Conservation (phyloP, 2,113 vertebrate species). For the Lepidothrix coronata region DNA sequence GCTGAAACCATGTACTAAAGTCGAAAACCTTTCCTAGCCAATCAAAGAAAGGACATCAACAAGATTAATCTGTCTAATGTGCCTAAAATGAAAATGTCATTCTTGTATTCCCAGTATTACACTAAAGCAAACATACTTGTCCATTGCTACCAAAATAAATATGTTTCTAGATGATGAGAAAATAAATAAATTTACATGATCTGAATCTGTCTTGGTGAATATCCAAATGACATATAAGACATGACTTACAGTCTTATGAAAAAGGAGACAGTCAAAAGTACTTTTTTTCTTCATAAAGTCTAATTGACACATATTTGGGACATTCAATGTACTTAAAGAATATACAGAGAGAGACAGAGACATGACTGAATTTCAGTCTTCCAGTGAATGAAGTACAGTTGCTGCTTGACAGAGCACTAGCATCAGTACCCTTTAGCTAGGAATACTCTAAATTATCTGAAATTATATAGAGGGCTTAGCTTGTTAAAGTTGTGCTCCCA, state of each 20-base stretch:
- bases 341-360: background rate
- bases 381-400: background rate
- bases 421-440: background rate
- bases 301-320: background rate
- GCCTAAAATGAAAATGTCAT: background rate
- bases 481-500: background rate
- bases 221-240: background rate
- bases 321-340: background rate
- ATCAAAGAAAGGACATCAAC: background rate
- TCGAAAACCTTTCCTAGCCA: background rate
- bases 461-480: background rate
- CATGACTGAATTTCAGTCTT: background rate
- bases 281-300: background rate
- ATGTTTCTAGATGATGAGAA: background rate
- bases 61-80: background rate
- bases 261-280: background rate
- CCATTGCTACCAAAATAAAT: background rate
- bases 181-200: background rate
- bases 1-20: background rate
- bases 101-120: background rate
- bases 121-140: background rate
- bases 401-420: background rate
- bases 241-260: background rate
- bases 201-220: background rate
- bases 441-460: background rate